Percentiles rank a stretch among this genome's conserved stretches.
Conservation (phyloP, 2,797 vertebrate genomes). For the Bovichtus diacanthus region DNA sequence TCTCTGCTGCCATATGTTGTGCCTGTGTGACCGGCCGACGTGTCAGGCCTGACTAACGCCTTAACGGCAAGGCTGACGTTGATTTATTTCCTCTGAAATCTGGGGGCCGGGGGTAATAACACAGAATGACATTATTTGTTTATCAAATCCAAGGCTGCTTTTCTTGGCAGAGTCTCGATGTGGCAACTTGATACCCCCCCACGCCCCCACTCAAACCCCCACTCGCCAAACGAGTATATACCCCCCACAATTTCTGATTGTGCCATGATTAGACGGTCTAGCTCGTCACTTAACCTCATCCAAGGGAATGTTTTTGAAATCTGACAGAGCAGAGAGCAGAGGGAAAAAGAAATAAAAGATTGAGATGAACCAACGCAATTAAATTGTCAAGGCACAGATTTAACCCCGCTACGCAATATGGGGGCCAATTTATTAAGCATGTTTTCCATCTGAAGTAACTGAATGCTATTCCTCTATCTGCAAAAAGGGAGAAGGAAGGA, state of each 20-base stretch:
- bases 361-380: slow-evolving; percentile 74
- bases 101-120: slow-evolving; percentile 90
- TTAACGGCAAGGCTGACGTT: slow-evolving; percentile 88
- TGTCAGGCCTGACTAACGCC: slow-evolving; percentile 80
- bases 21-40: slow-evolving; percentile 79
- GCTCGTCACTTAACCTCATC: slow-evolving; percentile 80
- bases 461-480: slow-evolving; percentile 50
- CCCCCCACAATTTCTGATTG: slow-evolving; percentile 85
- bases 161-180: slow-evolving; percentile 85
- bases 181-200: slow-evolving; percentile 81
- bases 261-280: slow-evolving; percentile 80
- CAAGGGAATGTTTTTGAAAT: slow-evolving; percentile 66
- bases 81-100: slow-evolving; percentile 96
- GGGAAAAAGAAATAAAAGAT: slow-evolving; percentile 36
- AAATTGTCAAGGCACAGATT: slow-evolving; percentile 73
- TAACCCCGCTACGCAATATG: slow-evolving; percentile 60
- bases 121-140: slow-evolving; percentile 96
- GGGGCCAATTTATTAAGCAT: slow-evolving; percentile 65
- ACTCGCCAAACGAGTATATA: slow-evolving; percentile 5
- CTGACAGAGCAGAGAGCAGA: slow-evolving; percentile 48
- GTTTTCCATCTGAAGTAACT: slow-evolving; percentile 63
- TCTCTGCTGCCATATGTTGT: slow-evolving; percentile 81
- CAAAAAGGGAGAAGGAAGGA: slow-evolving; percentile 33
- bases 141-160: slow-evolving; percentile 89
- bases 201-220: slow-evolving; percentile 8